Percentiles rank a stretch among this genome's conserved stretches.
These are phyloP conservation scores for Acanthisitta chloris DNA, from an alignment of 2,113 vertebrate species.

Conservation along the genomic window DNA sequence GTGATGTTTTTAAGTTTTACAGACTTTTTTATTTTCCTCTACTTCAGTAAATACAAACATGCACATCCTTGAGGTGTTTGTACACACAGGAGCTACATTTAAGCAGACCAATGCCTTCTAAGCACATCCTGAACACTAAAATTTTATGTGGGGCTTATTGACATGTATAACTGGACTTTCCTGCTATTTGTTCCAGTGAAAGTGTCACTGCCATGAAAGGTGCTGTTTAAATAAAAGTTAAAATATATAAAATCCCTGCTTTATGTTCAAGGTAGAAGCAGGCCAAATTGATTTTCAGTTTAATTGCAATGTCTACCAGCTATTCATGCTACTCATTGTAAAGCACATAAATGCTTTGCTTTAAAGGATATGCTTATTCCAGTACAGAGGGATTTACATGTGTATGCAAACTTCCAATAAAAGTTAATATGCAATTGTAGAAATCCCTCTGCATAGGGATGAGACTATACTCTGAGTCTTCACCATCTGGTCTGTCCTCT, in stretches of 20 bases:
- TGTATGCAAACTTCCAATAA: not conserved
- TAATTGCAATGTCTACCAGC: not conserved
- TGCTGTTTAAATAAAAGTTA: not conserved
- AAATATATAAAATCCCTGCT: not conserved
- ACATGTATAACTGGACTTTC: not conserved
- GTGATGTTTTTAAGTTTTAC: not conserved
- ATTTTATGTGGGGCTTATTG: not conserved
- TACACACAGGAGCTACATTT: not conserved
- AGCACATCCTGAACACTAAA: not conserved
- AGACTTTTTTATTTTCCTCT: not conserved
- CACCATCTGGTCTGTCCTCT: conserved; percentile 44
- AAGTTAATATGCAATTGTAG: conserved; percentile 1
- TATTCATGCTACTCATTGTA: not conserved
- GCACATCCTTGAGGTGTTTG: not conserved
- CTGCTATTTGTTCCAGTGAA: not conserved
- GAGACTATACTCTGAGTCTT: not conserved
- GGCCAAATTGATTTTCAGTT: not conserved
- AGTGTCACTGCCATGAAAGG: not conserved
- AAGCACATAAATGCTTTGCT: not conserved
- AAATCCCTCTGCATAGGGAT: conserved; percentile 3
- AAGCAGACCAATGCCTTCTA: not conserved
- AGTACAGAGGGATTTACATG: conserved; percentile 1
- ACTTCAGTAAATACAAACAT: not conserved
- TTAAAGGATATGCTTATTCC: not conserved
- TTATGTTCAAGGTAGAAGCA: not conserved